Evolutionary conservation across 1,140 invertebrate species (phyloP), one percentile per base, ranked within the genome.

Genomic region (Liolophura sinensis): DNA sequence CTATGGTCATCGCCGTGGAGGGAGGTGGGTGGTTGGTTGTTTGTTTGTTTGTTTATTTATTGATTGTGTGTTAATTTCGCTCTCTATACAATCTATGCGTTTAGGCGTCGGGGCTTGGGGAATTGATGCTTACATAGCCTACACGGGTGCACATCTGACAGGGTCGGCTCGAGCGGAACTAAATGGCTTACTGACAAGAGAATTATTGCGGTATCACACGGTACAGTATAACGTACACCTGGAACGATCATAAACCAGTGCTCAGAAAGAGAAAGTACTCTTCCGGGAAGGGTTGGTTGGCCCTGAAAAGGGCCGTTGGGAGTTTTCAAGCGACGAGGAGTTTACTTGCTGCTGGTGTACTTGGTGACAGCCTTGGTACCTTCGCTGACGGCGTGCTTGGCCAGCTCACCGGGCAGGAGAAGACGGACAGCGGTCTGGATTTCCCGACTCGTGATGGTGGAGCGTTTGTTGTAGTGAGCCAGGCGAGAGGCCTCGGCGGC

Each of bases 341-440:
- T 62, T 47, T 59, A 48, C 52, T 40, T 59, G 12, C 54, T 47
- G 50, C 52, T 31, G 16, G 50, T 87, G 76, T 88, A 89, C 71
- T 89, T 88, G 67, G 87, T 87, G n/a, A 87, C 87, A 66, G 88
- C 88, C 73, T 89, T 89, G 57, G 87, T 88, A 49, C 88, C 87
- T 76, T 89, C 88, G 56, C 81, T 85, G 0, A 89, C 86, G 40
- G 88, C 88, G 77, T 89, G 88, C 67, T 89, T 89, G 64, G 88
- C 87, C 72, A 90, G 80, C 73, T 90, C 88, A 65, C 89, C 89
- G 16, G 89, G 88, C 27, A 90, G 75, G 22, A 90, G 73, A 7
- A 90, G 82, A 51, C 88, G 79, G 27, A 88, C 88, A 57, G 89
- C 87, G 16, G 89, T 89, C 72, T 90, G 88, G 59, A 90, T 88